Evolutionary conservation across 2,113 vertebrate genomes (phyloP), one percentile per base, ranked within the genome.

Genomic region (Holacanthus passer): DNA sequence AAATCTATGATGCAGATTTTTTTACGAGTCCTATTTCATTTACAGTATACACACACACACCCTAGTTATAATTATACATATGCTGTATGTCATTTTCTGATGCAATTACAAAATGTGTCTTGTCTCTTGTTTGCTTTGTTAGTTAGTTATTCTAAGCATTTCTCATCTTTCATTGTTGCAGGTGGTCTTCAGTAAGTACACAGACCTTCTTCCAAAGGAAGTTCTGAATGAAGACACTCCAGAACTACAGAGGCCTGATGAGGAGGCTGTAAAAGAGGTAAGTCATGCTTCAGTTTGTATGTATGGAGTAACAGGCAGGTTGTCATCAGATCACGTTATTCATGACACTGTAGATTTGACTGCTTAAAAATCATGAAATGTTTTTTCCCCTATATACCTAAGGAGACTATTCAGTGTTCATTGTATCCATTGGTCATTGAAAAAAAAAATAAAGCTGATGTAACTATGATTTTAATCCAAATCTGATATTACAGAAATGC

Each of bases 111-210:
- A 10, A 48, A 79, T 52, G 17, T 20, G 5, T 27, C 1, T 19
- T n/a, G n/a, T n/a, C n/a, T n/a, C n/a, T 20, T 22, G 19, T n/a
- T 31, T 31, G 13, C 1, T 64, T 66, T 14, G 29, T 35, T 20
- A 1, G 27, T 48, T n/a, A 35, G 52, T 43, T n/a, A n/a, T n/a
- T 83, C 2, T 73, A 55, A 75, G 0, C 9, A n/a, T 60, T 75
- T 81, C 1, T 37, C 3, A 1, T 62, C 0, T 32, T 69, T 67
- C 73, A 83, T 27, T 88, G 41, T 90, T 68, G 71, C 92, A 99
- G 98, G 96, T 99, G 84, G 93, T 99, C 91, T 99, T 98, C 92
- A 99, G 98, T 94, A 99, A 99, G 73, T 99, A 98, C 89, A 98
- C 97, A 85, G 98, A 99, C 88, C 94, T 99, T 73, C 95, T 99